Conservation (phyloP, 2,888 invertebrate genomes). For the Drosophila nr. perissopoda region DNA sequence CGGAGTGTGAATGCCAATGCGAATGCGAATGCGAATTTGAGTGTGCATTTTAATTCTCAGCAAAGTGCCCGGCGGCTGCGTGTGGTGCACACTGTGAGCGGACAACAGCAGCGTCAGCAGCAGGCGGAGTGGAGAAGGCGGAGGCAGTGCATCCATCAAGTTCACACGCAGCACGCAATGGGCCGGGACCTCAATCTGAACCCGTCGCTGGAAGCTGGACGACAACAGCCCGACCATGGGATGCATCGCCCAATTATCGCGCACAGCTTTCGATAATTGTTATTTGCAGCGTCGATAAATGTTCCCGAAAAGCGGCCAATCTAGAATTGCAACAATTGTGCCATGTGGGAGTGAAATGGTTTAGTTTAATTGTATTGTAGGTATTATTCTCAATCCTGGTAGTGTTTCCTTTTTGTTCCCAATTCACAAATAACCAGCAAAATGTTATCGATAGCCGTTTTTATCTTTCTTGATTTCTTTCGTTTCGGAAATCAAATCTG, state of each 20-base stretch:
- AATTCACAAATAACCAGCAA: background rate
- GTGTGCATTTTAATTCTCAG: slow-evolving; percentile 65
- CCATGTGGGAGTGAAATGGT: background rate
- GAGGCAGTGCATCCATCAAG: slow-evolving; percentile 76
- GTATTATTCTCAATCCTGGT: background rate
- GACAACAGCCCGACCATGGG: slow-evolving; percentile 28
- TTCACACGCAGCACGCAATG: slow-evolving; percentile 72
- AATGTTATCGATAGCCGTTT: background rate
- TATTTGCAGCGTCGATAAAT: background rate
- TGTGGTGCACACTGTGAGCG: slow-evolving; percentile 19
- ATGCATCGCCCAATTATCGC: slow-evolving; percentile 1
- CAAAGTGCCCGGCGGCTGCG: slow-evolving; percentile 59
- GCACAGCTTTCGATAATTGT: slow-evolving; percentile 4
- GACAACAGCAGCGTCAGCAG: slow-evolving; percentile 5
- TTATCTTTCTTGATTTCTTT: background rate
- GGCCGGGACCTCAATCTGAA: slow-evolving; percentile 19
- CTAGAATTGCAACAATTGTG: too few species aligned
- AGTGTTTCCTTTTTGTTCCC: background rate
- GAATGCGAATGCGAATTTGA: slow-evolving; percentile 26
- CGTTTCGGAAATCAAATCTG: background rate
- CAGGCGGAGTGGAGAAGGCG: slow-evolving; percentile 29
- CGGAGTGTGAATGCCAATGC: slow-evolving; percentile 10
- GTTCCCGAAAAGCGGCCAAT: background rate
- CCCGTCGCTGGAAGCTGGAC: slow-evolving; percentile 5
- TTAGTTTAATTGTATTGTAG: background rate